phyloP scores from a whole-genome alignment of 64 coral and sea anemone genomes.

The Montipora capricornis region DNA sequence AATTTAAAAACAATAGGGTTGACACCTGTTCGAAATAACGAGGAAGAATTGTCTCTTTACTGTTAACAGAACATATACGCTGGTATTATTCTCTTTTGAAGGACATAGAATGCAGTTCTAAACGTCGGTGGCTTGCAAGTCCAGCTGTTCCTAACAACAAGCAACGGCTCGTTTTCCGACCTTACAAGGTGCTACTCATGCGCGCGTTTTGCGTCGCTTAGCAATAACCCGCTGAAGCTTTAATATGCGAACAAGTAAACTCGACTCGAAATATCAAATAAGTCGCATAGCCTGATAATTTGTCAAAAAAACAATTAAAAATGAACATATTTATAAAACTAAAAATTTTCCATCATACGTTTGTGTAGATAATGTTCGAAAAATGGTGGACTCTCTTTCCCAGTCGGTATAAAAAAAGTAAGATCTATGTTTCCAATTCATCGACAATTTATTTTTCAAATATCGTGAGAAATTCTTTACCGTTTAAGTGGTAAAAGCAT shows the following conservation, averaged over 20 bases:
- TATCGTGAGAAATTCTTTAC: slow-evolving; percentile 10
- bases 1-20: background rate
- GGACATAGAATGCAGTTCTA: background rate
- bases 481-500: background rate
- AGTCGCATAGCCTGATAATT: background rate
- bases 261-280: background rate
- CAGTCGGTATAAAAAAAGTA: no score
- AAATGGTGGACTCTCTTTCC: no score
- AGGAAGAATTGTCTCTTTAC: slow-evolving; percentile 4
- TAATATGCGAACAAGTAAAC: background rate
- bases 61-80: slow-evolving; percentile 10
- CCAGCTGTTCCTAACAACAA: background rate
- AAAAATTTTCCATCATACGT: background rate
- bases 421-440: background rate
- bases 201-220: slow-evolving; percentile 13
- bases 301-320: background rate
- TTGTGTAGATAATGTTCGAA: background rate
- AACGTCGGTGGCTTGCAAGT: background rate
- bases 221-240: background rate
- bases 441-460: background rate
- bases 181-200: background rate
- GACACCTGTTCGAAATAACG: slow-evolving; percentile 16
- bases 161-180: no score
- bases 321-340: no score
- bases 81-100: slow-evolving; percentile 3